These are phyloP conservation scores for Florisuga fusca DNA, from an alignment of 2,797 vertebrate species.

Conservation along the genomic window DNA sequence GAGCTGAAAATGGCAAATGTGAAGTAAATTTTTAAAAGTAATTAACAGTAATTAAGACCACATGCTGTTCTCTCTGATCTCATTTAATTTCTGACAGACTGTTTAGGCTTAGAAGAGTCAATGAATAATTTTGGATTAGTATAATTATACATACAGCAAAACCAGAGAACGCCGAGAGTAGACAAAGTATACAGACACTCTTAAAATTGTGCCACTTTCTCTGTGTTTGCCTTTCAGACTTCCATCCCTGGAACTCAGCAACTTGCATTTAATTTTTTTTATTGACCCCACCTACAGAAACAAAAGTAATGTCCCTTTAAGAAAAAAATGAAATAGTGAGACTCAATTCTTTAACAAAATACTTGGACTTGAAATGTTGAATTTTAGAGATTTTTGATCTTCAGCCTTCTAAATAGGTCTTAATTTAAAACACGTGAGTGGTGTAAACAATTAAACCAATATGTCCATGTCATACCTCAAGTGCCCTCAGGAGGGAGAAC, in stretches of 20 bases:
- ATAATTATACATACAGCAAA: background rate
- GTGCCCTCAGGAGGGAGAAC: background rate
- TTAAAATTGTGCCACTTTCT: background rate
- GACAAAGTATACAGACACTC: background rate
- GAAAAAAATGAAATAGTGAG: background rate
- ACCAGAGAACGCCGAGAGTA: background rate
- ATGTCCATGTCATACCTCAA: background rate
- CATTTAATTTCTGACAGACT: conserved; percentile 6
- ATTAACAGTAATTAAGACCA: conserved; percentile 41
- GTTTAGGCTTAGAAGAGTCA: conserved; percentile 6
- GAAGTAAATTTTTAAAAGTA: conserved; percentile 12
- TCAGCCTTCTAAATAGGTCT: background rate
- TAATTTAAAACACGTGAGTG: background rate
- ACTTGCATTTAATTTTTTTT: background rate
- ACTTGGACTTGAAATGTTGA: background rate
- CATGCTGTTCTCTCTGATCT: conserved; percentile 22
- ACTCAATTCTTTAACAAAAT: background rate
- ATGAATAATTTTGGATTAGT: background rate
- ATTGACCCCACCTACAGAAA: background rate
- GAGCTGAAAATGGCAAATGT: background rate
- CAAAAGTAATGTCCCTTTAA: background rate
- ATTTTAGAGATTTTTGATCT: conserved; percentile 12
- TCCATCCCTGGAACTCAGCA: background rate
- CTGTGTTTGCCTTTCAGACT: background rate
- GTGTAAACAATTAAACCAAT: background rate